phyloP scores from a whole-genome alignment of 2,113 vertebrate species.

The Hippopotamus amphibius region DNA sequence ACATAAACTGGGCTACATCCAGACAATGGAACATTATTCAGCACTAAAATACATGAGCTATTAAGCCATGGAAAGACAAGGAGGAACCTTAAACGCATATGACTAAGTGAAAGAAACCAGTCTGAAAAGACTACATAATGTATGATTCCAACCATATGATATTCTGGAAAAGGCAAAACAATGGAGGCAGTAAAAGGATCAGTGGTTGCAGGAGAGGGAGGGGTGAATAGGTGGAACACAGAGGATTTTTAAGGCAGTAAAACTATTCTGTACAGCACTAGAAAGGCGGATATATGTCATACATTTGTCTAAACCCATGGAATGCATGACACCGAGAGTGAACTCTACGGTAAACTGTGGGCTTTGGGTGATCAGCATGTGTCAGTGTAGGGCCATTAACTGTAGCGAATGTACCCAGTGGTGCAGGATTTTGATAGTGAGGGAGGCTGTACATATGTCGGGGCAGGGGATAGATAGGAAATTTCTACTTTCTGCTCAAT shows the following conservation, averaged over 20 bases:
- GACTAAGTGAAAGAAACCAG: not conserved
- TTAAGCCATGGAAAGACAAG: not conserved
- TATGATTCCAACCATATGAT: not conserved
- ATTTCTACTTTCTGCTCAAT: not conserved
- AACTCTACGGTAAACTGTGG: not conserved
- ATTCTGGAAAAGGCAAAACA: not conserved
- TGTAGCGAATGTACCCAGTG: no score
- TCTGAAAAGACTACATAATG: not conserved
- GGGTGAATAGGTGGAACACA: no score
- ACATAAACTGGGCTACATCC: not conserved
- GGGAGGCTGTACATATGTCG: no score
- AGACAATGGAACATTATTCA: not conserved
- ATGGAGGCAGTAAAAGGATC: not conserved
- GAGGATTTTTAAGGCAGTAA: not conserved
- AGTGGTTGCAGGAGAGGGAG: no score
- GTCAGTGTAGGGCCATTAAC: not conserved
- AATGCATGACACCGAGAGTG: not conserved
- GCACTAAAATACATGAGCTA: not conserved
- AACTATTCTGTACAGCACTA: not conserved
- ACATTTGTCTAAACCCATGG: not conserved
- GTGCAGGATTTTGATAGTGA: no score
- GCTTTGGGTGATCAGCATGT: not conserved
- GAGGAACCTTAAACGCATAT: not conserved
- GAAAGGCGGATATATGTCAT: not conserved
- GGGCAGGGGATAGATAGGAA: not conserved